Conservation (phyloP, 2,888 invertebrate genomes). For the Heteromurus nitidus region DNA sequence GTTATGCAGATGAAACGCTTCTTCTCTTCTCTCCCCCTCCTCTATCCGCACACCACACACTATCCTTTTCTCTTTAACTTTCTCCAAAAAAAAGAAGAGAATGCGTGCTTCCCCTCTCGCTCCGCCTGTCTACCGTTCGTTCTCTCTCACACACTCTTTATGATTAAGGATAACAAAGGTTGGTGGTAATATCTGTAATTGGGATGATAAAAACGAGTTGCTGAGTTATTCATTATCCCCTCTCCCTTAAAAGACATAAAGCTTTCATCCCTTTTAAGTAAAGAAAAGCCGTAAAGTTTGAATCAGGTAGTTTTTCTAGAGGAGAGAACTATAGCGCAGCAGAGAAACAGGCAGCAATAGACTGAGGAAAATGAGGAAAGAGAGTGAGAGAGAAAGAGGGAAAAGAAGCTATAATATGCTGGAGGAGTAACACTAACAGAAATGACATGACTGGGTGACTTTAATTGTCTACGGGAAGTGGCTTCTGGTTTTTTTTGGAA, state of each 20-base stretch:
- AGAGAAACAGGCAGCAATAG: not conserved
- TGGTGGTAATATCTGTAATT: constrained; percentile 54
- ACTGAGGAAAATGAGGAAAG: not conserved
- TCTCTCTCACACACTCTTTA: constrained; percentile 19
- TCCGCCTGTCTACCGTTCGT: not conserved
- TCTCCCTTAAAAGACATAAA: constrained; percentile 26
- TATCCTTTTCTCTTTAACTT: constrained; percentile 2
- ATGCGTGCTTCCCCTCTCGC: constrained; percentile 5
- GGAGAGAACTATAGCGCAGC: not conserved
- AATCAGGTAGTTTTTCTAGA: constrained; percentile 28
- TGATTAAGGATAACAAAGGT: constrained; percentile 50
- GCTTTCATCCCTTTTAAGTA: constrained; percentile 25
- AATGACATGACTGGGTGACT: constrained; percentile 34
- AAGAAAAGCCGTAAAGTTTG: constrained; percentile 36
- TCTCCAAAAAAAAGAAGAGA: constrained; percentile 22
- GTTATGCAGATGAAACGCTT: constrained; percentile 54
- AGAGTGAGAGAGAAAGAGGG: not conserved
- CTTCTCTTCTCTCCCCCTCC: constrained; percentile 10
- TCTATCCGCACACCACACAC: not conserved
- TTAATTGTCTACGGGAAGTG: constrained; percentile 53
- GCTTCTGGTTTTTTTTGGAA: constrained; percentile 51
- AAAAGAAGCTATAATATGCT: not conserved
- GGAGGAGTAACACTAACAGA: not conserved
- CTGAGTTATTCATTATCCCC: constrained; percentile 54
- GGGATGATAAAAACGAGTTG: constrained; percentile 55